These are phyloP conservation scores for Tetranychus piercei DNA, from an alignment of 2,888 invertebrate species.

Conservation along the genomic window DNA sequence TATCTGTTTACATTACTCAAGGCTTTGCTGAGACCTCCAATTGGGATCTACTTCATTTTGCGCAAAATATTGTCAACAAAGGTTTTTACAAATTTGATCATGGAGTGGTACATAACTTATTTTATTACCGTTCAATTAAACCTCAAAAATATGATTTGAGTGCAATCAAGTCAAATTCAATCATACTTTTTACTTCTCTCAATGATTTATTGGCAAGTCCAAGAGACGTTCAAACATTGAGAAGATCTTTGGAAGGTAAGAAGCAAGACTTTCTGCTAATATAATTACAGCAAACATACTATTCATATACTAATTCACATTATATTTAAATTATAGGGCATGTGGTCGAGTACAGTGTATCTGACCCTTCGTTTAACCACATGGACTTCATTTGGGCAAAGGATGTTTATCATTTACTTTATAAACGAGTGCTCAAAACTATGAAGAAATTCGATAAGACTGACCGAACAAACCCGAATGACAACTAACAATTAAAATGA, in stretches of 20 bases:
- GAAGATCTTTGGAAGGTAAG: slow-evolving; percentile 30
- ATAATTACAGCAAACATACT: not conserved
- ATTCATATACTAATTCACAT: not conserved
- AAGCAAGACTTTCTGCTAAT: not conserved
- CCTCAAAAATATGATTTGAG: slow-evolving; percentile 31
- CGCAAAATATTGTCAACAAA: slow-evolving; percentile 27
- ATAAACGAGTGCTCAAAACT: not conserved
- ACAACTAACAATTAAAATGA: too few relatives aligned
- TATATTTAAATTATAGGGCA: not conserved
- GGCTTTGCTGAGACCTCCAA: slow-evolving; percentile 37
- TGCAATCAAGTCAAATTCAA: slow-evolving; percentile 29
- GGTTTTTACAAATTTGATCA: slow-evolving; percentile 11
- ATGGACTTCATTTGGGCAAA: slow-evolving; percentile 8
- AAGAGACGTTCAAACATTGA: slow-evolving; percentile 24
- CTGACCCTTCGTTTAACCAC: not conserved
- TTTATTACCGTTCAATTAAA: slow-evolving; percentile 14
- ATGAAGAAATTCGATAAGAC: not conserved
- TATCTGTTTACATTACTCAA: slow-evolving; percentile 34
- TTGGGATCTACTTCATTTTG: slow-evolving; percentile 35
- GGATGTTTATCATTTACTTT: not conserved
- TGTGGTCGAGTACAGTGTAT: not conserved
- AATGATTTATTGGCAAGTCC: slow-evolving; percentile 35
- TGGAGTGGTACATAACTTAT: slow-evolving; percentile 1
- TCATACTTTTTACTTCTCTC: slow-evolving; percentile 30
- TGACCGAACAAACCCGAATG: too few relatives aligned